Percentiles rank a stretch among this genome's conserved stretches.
These are phyloP conservation scores for Heliocidaris tuberculata DNA, from an alignment of 35 echinoderm and acorn worm species.

Conservation along the genomic window DNA sequence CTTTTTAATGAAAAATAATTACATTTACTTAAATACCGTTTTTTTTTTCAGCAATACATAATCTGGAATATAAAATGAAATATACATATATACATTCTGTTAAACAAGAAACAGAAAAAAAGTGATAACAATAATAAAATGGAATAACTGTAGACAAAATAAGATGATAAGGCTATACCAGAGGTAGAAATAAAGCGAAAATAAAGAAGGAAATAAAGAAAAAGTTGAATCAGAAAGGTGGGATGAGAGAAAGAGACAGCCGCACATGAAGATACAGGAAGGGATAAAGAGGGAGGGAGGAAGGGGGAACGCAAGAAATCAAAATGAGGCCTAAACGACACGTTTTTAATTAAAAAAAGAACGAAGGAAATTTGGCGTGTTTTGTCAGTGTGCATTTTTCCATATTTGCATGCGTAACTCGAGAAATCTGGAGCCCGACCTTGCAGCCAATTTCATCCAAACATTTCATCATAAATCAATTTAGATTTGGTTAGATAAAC, in stretches of 20 bases:
- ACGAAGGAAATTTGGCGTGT: slow-evolving; percentile 7
- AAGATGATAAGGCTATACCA: not conserved
- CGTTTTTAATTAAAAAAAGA: slow-evolving; percentile 34
- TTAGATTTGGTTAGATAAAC: slow-evolving; percentile 29
- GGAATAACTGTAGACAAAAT: not conserved
- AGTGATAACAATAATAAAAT: not conserved
- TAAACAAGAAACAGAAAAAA: not conserved
- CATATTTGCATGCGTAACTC: slow-evolving; percentile 35
- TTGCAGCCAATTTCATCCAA: not conserved
- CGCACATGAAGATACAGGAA: not conserved
- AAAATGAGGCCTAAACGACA: slow-evolving; percentile 5
- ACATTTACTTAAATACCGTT: too few species aligned
- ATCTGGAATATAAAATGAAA: too few species aligned
- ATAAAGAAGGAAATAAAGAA: not conserved
- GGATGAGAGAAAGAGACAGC: slow-evolving; percentile 6
- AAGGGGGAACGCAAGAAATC: slow-evolving; percentile 7
- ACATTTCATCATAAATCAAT: slow-evolving; percentile 36
- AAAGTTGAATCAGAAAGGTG: not conserved
- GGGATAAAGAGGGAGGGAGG: slow-evolving; percentile 13
- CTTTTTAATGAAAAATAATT: not conserved
- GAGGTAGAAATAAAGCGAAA: not conserved
- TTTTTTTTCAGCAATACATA: too few species aligned
- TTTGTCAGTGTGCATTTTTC: slow-evolving; percentile 26
- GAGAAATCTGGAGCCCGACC: slow-evolving; percentile 15
- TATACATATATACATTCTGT: not conserved